Evolutionary conservation across 2,888 invertebrate species (phyloP).

Genomic region (Gibbula magus): DNA sequence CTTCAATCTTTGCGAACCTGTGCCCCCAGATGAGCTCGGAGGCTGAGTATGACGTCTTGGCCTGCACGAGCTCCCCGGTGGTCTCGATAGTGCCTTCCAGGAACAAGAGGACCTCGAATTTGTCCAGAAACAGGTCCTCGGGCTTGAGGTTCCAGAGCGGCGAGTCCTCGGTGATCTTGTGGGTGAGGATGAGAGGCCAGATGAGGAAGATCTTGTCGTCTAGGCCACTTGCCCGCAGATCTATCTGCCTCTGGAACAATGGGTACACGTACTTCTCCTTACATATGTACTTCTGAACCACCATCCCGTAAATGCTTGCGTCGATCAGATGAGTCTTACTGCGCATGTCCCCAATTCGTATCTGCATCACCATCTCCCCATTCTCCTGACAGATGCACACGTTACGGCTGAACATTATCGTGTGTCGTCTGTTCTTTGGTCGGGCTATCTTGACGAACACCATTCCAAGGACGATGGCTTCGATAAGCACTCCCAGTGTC

Average conservation of each 20-base stretch:
- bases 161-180: slow-evolving; percentile 91
- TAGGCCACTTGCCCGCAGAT: slow-evolving; percentile 91
- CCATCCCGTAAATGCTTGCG: slow-evolving; percentile 78
- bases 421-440: slow-evolving; percentile 95
- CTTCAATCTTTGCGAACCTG: slow-evolving; percentile 65
- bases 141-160: slow-evolving; percentile 93
- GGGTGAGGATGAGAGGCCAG: slow-evolving; percentile 97
- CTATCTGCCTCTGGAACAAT: slow-evolving; percentile 85
- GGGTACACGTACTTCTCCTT: slow-evolving; percentile 63
- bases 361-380: slow-evolving; percentile 70
- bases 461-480: slow-evolving; percentile 84
- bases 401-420: slow-evolving; percentile 87
- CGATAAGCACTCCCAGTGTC: slow-evolving; percentile 87
- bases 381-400: slow-evolving; percentile 85
- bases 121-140: slow-evolving; percentile 82
- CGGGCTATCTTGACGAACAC: slow-evolving; percentile 95
- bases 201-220: slow-evolving; percentile 96
- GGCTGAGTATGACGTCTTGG: slow-evolving; percentile 76
- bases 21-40: slow-evolving; percentile 72
- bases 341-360: slow-evolving; percentile 75
- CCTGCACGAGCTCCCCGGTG: slow-evolving; percentile 79
- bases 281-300: slow-evolving; percentile 57
- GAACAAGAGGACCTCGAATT: slow-evolving; percentile 94
- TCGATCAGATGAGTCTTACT: slow-evolving; percentile 77
- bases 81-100: slow-evolving; percentile 93